Evolutionary conservation across 2,888 invertebrate genomes (phyloP).

Genomic region (Dione vanillae): DNA sequence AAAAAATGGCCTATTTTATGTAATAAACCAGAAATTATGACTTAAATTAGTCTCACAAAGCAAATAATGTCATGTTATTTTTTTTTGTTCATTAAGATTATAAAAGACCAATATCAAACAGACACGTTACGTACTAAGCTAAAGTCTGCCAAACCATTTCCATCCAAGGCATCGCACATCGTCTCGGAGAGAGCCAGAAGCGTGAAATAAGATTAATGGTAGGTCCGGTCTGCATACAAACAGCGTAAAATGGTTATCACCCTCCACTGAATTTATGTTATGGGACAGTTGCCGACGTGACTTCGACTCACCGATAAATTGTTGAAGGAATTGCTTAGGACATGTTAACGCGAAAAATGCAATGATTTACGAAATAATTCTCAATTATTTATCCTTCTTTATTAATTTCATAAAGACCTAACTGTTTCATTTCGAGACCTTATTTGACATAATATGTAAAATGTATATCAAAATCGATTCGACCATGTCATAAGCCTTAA

Average conservation of each 20-base stretch:
- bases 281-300: slow-evolving; percentile 28
- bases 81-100: too few relatives aligned
- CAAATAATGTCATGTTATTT: too few relatives aligned
- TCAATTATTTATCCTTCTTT: too few relatives aligned
- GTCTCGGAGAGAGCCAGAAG: slow-evolving; percentile 44
- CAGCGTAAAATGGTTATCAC: slow-evolving; percentile 35
- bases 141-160: neutral
- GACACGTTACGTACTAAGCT: neutral
- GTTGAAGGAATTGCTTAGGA: neutral
- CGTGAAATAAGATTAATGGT: slow-evolving; percentile 64
- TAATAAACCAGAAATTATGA: too few relatives aligned
- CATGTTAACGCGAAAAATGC: neutral
- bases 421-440: too few relatives aligned
- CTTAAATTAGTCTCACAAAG: too few relatives aligned
- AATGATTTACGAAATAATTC: neutral
- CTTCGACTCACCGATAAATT: slow-evolving; percentile 21
- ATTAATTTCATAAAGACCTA: too few relatives aligned
- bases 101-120: too few relatives aligned
- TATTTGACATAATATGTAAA: too few relatives aligned
- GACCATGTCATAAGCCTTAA: neutral
- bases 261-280: slow-evolving; percentile 35
- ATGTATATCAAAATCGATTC: neutral
- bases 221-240: slow-evolving; percentile 46
- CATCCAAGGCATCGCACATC: slow-evolving; percentile 9
- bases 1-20: too few relatives aligned